Percentiles rank a stretch among this genome's conserved stretches.
Evolutionary conservation across 2,888 invertebrate species (phyloP).

Genomic region (Tanytarsus gracilentus): DNA sequence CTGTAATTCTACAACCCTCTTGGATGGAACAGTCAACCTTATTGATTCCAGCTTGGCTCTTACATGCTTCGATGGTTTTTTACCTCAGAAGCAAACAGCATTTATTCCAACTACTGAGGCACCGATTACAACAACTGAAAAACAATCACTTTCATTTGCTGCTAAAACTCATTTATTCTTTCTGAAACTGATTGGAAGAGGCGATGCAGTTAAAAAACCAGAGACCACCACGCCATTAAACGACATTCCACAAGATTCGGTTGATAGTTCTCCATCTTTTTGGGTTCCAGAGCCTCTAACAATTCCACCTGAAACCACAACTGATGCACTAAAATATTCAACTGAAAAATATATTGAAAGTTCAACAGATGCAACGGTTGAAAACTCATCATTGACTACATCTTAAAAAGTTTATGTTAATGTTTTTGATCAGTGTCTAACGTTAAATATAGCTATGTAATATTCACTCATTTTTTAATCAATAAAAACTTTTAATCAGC

Average conservation of each 20-base stretch:
- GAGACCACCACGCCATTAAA: background rate
- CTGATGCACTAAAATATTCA: too few species aligned
- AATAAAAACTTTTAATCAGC: too few species aligned
- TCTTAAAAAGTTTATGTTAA: too few species aligned
- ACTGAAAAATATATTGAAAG: too few species aligned
- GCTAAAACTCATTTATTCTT: conserved; percentile 6
- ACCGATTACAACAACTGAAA: background rate
- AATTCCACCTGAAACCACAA: conserved; percentile 8
- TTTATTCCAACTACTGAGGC: conserved; percentile 1
- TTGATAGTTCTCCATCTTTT: background rate
- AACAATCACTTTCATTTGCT: background rate
- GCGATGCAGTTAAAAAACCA: background rate
- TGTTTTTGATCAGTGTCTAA: too few species aligned
- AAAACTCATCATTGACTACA: too few species aligned
- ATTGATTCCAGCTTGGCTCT: background rate
- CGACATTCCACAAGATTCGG: background rate
- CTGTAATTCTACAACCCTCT: conserved; percentile 10
- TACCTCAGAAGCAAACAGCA: background rate
- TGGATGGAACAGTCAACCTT: background rate
- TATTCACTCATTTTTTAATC: too few species aligned
- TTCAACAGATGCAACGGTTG: too few species aligned
- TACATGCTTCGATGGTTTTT: background rate
- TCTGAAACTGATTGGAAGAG: background rate
- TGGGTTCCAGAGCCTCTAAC: conserved; percentile 12
- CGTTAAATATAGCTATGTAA: too few species aligned